Conservation (phyloP, 2,797 vertebrate species). For the Remorina albescens region DNA sequence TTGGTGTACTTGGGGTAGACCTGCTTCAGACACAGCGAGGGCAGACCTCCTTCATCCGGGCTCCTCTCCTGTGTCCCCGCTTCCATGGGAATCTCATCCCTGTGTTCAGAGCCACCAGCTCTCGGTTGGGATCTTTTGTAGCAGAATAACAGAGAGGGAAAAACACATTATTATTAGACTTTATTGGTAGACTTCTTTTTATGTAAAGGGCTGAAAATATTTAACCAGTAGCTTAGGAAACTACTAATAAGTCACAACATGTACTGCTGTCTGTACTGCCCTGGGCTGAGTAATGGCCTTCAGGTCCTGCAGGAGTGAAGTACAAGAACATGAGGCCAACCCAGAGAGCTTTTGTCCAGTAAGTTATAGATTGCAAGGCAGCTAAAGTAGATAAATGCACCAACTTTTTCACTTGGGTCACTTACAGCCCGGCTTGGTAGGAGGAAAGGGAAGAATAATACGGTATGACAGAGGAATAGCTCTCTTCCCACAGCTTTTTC, state of each 20-base stretch:
- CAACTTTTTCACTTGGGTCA: conserved; percentile 38
- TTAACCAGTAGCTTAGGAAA: background rate
- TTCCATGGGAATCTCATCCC: conserved; percentile 71
- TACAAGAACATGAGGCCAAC: conserved; percentile 9
- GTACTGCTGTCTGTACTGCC: conserved; percentile 15
- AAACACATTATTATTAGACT: background rate
- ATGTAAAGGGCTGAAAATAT: background rate
- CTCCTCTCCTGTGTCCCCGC: conserved; percentile 30
- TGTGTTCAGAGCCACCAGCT: conserved; percentile 7
- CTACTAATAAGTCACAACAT: background rate
- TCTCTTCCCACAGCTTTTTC: conserved; percentile 16
- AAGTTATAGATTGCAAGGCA: conserved; percentile 23
- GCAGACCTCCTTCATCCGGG: conserved; percentile 68
- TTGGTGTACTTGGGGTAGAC: conserved; percentile 96
- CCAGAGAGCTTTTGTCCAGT: conserved; percentile 44
- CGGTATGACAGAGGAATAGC: conserved; percentile 33
- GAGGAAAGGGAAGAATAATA: conserved; percentile 28
- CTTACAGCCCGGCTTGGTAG: conserved; percentile 18
- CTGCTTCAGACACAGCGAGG: conserved; percentile 93
- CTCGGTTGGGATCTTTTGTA: conserved; percentile 67
- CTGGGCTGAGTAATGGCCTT: conserved; percentile 23
- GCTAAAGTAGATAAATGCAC: conserved; percentile 42
- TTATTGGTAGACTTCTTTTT: background rate
- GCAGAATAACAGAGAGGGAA: background rate
- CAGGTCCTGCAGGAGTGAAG: conserved; percentile 6